Conservation (phyloP, 2,797 vertebrate genomes). For the Liparis tanakae region DNA sequence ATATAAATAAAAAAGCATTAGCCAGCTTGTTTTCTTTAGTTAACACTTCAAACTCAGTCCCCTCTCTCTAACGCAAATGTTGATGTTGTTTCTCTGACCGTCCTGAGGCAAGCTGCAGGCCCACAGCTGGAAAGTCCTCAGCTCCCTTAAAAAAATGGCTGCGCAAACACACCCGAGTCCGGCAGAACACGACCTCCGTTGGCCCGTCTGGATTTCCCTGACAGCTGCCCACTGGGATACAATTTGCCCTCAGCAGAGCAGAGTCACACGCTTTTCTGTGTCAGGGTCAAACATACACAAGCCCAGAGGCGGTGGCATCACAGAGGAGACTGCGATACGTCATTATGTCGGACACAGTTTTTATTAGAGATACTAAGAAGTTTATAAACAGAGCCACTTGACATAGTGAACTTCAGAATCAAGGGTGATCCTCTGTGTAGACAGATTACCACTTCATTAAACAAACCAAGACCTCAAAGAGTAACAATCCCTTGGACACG, state of each 20-base stretch:
- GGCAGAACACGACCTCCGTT: constrained; percentile 48
- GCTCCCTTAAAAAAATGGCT: constrained; percentile 58
- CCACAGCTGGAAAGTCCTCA: constrained; percentile 67
- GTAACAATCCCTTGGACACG: constrained; percentile 65
- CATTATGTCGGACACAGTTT: constrained; percentile 41
- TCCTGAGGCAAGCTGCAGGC: constrained; percentile 55
- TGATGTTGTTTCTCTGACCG: constrained; percentile 75
- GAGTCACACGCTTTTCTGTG: constrained; percentile 59
- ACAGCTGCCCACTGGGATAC: constrained; percentile 51
- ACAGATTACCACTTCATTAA: constrained; percentile 83
- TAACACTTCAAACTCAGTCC: constrained; percentile 82
- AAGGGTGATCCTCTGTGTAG: constrained; percentile 74
- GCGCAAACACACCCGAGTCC: constrained; percentile 59
- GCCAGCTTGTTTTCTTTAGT: constrained; percentile 82
- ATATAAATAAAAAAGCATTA: constrained; percentile 85
- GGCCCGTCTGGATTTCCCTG: constrained; percentile 35
- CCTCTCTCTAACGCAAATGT: constrained; percentile 56
- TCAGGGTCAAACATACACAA: constrained; percentile 58
- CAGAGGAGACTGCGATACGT: constrained; percentile 28
- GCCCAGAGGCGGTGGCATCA: constrained; percentile 32
- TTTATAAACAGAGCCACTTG: constrained; percentile 69
- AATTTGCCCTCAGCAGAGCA: constrained; percentile 61
- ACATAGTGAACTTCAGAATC: constrained; percentile 69
- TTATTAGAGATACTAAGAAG: constrained; percentile 63
- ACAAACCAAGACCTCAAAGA: constrained; percentile 74